These are phyloP conservation scores for Asteroscopus sphinx DNA, from an alignment of 2,888 invertebrate genomes.

Conservation along the genomic window DNA sequence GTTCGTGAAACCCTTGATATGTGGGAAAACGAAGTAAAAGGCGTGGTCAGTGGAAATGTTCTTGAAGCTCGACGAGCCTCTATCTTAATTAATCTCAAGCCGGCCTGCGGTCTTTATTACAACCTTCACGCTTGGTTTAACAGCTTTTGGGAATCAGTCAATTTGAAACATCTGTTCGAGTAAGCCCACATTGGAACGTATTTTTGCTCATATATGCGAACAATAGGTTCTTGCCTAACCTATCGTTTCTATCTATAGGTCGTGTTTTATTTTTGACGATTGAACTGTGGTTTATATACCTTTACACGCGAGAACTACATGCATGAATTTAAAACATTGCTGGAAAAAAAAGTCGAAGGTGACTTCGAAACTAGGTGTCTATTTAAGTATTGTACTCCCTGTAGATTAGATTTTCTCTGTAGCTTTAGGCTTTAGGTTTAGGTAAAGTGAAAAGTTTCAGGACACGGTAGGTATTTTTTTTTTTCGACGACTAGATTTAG, in stretches of 20 bases:
- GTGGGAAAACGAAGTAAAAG: slow-evolving; percentile 67
- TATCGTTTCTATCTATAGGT: slow-evolving; percentile 24
- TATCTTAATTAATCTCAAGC: slow-evolving; percentile 83
- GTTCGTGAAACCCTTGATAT: slow-evolving; percentile 38
- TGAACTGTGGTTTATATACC: slow-evolving; percentile 29
- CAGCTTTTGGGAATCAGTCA: slow-evolving; percentile 79
- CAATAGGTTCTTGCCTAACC: slow-evolving; percentile 35
- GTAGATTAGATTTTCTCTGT: slow-evolving; percentile 27
- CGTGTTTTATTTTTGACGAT: slow-evolving; percentile 44
- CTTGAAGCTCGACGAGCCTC: slow-evolving; percentile 68
- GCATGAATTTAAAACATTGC: slow-evolving; percentile 42
- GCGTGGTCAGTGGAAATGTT: slow-evolving; percentile 73
- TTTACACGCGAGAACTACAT: slow-evolving; percentile 42
- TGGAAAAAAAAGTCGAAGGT: slow-evolving; percentile 24
- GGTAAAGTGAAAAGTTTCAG: too few relatives aligned
- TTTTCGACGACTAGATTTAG: too few relatives aligned
- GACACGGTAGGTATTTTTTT: too few relatives aligned
- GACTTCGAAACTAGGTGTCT: slow-evolving; percentile 13
- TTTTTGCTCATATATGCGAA: slow-evolving; percentile 54
- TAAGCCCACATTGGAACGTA: slow-evolving; percentile 51
- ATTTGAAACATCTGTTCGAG: slow-evolving; percentile 73
- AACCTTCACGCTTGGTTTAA: slow-evolving; percentile 79
- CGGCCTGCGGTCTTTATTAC: slow-evolving; percentile 79
- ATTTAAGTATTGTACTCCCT: slow-evolving; percentile 4
- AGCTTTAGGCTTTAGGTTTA: background rate